phyloP scores from a whole-genome alignment of 2,888 invertebrate species.

The Drosophila paranaensis region DNA sequence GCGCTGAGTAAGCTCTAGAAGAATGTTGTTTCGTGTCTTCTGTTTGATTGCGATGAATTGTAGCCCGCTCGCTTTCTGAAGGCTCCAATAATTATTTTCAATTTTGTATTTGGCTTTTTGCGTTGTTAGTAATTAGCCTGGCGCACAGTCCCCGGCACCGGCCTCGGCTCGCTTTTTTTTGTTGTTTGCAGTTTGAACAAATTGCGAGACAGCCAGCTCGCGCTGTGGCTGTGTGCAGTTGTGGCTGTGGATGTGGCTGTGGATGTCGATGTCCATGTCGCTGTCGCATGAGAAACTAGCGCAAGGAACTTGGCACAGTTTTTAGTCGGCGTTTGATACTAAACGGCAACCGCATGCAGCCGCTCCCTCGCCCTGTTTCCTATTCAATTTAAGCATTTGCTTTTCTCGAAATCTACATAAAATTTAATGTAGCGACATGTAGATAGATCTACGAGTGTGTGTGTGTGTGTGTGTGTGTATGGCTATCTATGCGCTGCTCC shows the following conservation, averaged over 20 bases:
- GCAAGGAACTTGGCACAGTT: slow-evolving; percentile 80
- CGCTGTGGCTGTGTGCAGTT: slow-evolving; percentile 16
- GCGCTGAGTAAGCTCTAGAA: slow-evolving; percentile 38
- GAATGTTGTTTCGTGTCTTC: slow-evolving; percentile 28
- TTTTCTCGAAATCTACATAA: slow-evolving; percentile 47
- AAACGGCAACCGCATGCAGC: slow-evolving; percentile 24
- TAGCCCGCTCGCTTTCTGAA: slow-evolving; percentile 42
- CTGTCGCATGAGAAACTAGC: slow-evolving; percentile 70
- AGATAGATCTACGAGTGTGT: neutral
- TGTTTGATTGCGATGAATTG: slow-evolving; percentile 57
- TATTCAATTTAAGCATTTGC: slow-evolving; percentile 46
- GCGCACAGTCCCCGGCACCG: slow-evolving; percentile 25
- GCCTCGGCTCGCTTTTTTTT: slow-evolving; percentile 31
- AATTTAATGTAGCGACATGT: slow-evolving; percentile 66
- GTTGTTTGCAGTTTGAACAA: slow-evolving; percentile 49
- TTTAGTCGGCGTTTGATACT: slow-evolving; percentile 66
- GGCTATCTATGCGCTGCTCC: slow-evolving; percentile 43
- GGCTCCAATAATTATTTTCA: slow-evolving; percentile 69
- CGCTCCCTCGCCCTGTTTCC: slow-evolving; percentile 32
- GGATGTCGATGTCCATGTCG: slow-evolving; percentile 63
- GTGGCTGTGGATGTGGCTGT: slow-evolving; percentile 38
- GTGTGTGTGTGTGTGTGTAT: neutral
- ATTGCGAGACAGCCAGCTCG: slow-evolving; percentile 49
- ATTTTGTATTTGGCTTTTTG: slow-evolving; percentile 64
- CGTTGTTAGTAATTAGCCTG: slow-evolving; percentile 72